These are phyloP conservation scores for Escarpia spicata DNA, from an alignment of 2,888 invertebrate species.

Conservation along the genomic window DNA sequence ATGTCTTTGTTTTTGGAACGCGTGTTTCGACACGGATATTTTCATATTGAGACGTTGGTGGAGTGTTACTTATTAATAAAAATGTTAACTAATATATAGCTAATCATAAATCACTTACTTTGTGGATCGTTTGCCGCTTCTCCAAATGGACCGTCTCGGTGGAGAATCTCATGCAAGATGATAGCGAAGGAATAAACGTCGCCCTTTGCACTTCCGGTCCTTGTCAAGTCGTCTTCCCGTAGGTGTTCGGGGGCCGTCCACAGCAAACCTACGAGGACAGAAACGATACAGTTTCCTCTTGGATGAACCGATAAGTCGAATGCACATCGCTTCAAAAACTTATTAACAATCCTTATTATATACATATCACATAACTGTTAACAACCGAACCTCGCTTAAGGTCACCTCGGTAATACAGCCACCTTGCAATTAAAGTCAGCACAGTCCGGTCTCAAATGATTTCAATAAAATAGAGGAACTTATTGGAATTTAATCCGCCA, in stretches of 20 bases:
- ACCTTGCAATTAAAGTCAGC: too few species aligned
- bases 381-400: too few species aligned
- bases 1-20: not conserved
- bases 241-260: constrained; percentile 58
- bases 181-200: constrained; percentile 57
- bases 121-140: constrained; percentile 44
- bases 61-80: not conserved
- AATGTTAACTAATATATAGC: not conserved
- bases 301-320: not conserved
- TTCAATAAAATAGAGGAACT: too few species aligned
- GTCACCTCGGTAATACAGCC: too few species aligned
- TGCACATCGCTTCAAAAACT: not conserved
- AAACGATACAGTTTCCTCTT: not conserved
- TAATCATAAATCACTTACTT: constrained; percentile 24
- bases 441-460: too few species aligned
- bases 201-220: constrained; percentile 47
- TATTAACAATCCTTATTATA: not conserved
- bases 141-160: constrained; percentile 47
- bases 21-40: not conserved
- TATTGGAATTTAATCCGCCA: not conserved
- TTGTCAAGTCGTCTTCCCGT: constrained; percentile 35
- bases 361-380: not conserved
- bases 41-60: not conserved
- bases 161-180: constrained; percentile 54
- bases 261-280: constrained; percentile 43